Base-by-base conservation (phyloP, 2,797 vertebrate species). In the Atherinosoma microstoma region DNA sequence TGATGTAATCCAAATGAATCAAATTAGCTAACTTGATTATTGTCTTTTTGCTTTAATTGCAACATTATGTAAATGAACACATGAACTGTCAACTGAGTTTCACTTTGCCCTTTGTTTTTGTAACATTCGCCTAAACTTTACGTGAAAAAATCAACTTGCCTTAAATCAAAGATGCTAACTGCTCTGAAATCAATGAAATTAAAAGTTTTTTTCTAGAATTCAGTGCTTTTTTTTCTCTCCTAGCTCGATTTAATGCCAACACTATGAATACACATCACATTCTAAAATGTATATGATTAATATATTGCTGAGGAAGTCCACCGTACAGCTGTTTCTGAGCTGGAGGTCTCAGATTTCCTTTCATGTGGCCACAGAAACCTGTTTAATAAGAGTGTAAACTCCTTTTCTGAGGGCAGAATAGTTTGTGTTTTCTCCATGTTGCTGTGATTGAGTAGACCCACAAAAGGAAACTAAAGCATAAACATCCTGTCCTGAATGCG, bases 101-200 rank as follows among this genome's bases (percentile, higher is more conserved):
- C 38, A 24, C 3, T 60, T 38, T 35, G 15, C 47, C 9, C 54
- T 36, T 13, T 18, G 0, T 24, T 22, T 22, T 16, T 22, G 12
- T 13, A 34, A 51, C 63, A 64, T 53, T 64, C 53, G 35, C 0
- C 3, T 36, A 4, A 40, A 15, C 35, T 32, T 64, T 11, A 53
- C 0, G 0, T 38, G 0, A 53, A 53, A 24, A 9, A 12, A 4
- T n/a, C 10, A 0, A 9, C 34, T 36, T 27, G 47, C 62, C 15
- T 24, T 27, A 53, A 53, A n/a, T 36, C 13, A 13, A 34, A 35
- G 0, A 53, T 12, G 32, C n/a, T 27, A 27, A 38, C 6, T 29
- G 0, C 30, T 56, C 51, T 54, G 0, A 34, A 58, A 56, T 10
- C 11, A 45, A 67, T 0, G 24, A 16, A 57, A 66, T 38, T 0